Base-by-base conservation (phyloP, 2,888 invertebrate genomes). In the Stenolophus ochropezus region DNA sequence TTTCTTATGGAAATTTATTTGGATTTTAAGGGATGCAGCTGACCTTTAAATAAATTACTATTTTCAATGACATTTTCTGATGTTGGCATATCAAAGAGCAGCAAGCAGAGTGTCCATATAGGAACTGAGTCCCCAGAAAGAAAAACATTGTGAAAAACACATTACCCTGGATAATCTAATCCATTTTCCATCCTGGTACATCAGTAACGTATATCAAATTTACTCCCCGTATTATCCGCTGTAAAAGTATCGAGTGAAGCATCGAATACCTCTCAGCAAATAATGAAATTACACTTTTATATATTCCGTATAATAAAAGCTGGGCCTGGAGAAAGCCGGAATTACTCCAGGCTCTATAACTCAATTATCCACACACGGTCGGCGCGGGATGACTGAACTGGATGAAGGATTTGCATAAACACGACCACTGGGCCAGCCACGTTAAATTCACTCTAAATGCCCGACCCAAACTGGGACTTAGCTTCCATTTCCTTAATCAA, bases 241-340 rank as follows among this genome's bases (percentile, higher is more conserved):
- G 21, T 23, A 33, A 25, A 33, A 65, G 65, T 65, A 65, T 65
- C 23, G 33, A 27, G 23, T 65, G 33, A n/a, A 23, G 23, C 65
- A 65, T 65, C 33, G 65, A 25, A 25, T 6, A 27, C 23, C 16
- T 65, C 18, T 18, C 27, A 16, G 65, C 14, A 65, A 65, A 65
- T 65, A 65, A 65, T 65, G 18, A 65, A 65, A 65, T 65, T 65
- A 65, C 65, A 33, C 25, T 65, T 65, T 56, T 65, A 65, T 65
- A 33, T 33, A 65, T 65, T 14, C 25, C 14, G 65, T 27, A 65
- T 33, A 65, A 33, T 65, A 65, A 65, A 65, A 65, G 14, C 25
- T 18, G 4, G n/a, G 25, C 5, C 65, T 65, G 23, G 65, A 65
- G 65, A 65, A 65, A 65, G 14, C 23, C 16, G n/a, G 23, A 65